phyloP scores from a whole-genome alignment of 2,888 invertebrate genomes.

The Eilema sororculum region DNA sequence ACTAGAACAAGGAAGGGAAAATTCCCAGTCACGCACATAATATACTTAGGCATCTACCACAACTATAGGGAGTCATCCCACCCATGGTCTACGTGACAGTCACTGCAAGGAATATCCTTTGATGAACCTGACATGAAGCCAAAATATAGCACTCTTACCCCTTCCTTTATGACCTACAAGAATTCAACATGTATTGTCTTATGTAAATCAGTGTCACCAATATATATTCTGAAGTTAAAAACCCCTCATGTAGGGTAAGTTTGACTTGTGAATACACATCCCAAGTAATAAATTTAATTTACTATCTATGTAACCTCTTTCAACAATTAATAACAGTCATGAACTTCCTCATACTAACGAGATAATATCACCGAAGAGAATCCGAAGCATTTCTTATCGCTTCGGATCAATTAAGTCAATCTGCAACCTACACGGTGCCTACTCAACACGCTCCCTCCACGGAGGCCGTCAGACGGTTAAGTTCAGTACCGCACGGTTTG shows the following conservation, averaged over 20 bases:
- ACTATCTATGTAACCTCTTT: slow-evolving; percentile 24
- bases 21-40: too few relatives aligned
- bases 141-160: not conserved
- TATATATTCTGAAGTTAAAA: not conserved
- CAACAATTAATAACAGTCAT: slow-evolving; percentile 32
- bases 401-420: slow-evolving; percentile 76
- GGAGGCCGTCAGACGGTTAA: slow-evolving; percentile 58
- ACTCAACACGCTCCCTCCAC: slow-evolving; percentile 55
- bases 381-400: slow-evolving; percentile 65
- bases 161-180: not conserved
- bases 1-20: too few relatives aligned
- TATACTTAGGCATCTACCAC: too few relatives aligned
- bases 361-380: slow-evolving; percentile 45
- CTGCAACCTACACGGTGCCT: slow-evolving; percentile 69
- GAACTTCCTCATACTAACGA: slow-evolving; percentile 36
- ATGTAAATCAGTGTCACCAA: not conserved
- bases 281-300: slow-evolving; percentile 13
- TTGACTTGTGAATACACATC: not conserved
- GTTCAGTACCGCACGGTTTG: slow-evolving; percentile 76
- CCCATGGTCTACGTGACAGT: too few relatives aligned
- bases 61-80: too few relatives aligned
- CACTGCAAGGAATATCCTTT: not conserved
- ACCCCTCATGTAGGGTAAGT: not conserved
- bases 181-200: not conserved
- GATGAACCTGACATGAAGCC: not conserved